phyloP scores from a whole-genome alignment of 2,797 vertebrate species.

The Sebastes steindachneri region DNA sequence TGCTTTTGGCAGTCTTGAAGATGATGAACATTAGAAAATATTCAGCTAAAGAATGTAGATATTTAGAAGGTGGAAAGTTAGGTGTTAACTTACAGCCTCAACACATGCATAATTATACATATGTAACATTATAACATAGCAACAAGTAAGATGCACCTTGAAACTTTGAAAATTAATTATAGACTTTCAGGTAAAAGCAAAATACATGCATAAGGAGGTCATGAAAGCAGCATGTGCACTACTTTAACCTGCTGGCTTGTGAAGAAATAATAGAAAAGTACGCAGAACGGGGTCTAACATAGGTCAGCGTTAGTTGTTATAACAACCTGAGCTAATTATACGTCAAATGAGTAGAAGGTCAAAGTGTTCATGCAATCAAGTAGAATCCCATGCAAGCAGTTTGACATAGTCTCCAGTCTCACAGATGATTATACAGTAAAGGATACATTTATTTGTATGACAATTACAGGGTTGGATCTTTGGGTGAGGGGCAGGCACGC shows the following conservation, averaged over 20 bases:
- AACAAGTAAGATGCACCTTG: not conserved
- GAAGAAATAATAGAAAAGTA: conserved; percentile 12
- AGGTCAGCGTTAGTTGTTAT: conserved; percentile 13
- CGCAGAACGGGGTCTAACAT: not conserved
- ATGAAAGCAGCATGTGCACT: not conserved
- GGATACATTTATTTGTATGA: conserved; percentile 26
- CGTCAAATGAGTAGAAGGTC: conserved; percentile 24
- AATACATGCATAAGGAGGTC: not conserved
- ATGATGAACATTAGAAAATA: not conserved
- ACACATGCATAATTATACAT: not conserved
- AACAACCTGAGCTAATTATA: conserved; percentile 56
- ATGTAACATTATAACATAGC: not conserved
- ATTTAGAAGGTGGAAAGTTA: not conserved
- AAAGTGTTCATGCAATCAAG: conserved; percentile 49
- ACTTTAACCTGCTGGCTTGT: conserved; percentile 1
- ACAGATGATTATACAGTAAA: conserved; percentile 45
- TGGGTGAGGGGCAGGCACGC: not conserved
- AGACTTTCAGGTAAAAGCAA: not conserved
- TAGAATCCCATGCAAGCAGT: conserved; percentile 18
- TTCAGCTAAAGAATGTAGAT: not conserved
- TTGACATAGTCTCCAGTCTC: conserved; percentile 31
- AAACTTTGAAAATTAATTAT: conserved; percentile 15
- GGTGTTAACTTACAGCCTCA: not conserved
- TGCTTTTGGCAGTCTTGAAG: not conserved
- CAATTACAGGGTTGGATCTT: conserved; percentile 17